A percentile compares a stretch with the other conserved stretches of the same genome.
phyloP scores from a whole-genome alignment of 2,888 invertebrate genomes.

The Polyommatus icarus region DNA sequence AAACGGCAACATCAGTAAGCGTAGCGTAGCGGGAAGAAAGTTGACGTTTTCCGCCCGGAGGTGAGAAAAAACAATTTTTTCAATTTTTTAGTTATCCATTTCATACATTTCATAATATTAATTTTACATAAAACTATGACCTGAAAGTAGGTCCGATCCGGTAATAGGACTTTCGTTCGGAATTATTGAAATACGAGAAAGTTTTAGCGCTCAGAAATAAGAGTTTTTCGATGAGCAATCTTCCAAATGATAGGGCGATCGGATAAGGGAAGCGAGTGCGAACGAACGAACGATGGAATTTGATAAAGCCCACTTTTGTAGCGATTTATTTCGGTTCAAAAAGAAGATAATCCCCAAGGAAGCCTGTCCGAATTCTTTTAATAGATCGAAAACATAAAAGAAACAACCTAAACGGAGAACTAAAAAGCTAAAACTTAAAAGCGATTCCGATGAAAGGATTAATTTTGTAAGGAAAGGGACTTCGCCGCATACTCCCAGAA shows the following conservation, averaged over 20 bases:
- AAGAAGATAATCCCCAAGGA: background rate
- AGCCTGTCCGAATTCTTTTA: background rate
- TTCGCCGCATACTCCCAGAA: background rate
- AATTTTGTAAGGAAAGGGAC: background rate
- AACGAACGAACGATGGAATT: background rate
- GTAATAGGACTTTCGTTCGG: background rate
- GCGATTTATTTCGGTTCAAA: constrained; percentile 14
- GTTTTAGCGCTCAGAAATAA: background rate
- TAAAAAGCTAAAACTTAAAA: background rate
- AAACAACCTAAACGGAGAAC: background rate
- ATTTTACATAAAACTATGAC: constrained; percentile 22
- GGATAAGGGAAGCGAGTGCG: constrained; percentile 17
- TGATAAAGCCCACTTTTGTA: constrained; percentile 16
- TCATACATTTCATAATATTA: background rate
- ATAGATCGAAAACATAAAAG: constrained; percentile 14
- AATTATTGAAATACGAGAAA: constrained; percentile 10
- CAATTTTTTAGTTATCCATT: too few species aligned
- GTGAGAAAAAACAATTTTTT: too few species aligned
- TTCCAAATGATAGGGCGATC: constrained; percentile 4
- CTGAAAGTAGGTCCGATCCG: background rate
- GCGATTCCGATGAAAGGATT: constrained; percentile 5
- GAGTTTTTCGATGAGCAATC: constrained; percentile 13
- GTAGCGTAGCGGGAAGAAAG: too few species aligned
- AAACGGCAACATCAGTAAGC: too few species aligned
- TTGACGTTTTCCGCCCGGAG: too few species aligned